Evolutionary conservation across 2,113 vertebrate species (phyloP).

Genomic region (Stercorarius parasiticus): DNA sequence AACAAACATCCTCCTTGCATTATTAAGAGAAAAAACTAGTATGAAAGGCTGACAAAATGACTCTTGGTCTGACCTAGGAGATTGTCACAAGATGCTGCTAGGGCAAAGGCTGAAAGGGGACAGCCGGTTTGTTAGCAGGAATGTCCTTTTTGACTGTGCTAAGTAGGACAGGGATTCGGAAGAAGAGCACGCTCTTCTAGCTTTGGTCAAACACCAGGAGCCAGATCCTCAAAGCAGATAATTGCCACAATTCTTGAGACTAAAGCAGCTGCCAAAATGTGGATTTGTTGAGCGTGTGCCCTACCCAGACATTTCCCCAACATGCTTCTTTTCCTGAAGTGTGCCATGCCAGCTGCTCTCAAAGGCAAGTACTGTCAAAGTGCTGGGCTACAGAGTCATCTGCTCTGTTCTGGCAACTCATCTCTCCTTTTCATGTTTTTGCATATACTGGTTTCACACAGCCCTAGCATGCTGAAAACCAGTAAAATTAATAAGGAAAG

Average conservation of each 20-base stretch:
- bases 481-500: slow-evolving; percentile 36
- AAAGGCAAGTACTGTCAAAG: background rate
- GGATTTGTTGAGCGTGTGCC: background rate
- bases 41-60: background rate
- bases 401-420: background rate
- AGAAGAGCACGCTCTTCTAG: background rate
- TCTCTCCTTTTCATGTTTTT: slow-evolving; percentile 24
- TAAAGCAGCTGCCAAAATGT: background rate
- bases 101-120: background rate
- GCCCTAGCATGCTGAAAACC: background rate
- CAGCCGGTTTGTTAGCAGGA: background rate
- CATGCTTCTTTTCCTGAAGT: background rate
- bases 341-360: background rate
- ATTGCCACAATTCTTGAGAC: background rate
- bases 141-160: background rate
- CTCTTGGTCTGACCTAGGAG: background rate
- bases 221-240: background rate
- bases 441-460: slow-evolving; percentile 49
- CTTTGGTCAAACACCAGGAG: background rate
- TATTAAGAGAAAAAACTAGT: background rate
- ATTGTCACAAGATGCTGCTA: background rate
- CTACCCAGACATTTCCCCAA: background rate
- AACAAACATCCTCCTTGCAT: background rate
- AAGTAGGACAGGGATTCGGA: background rate
- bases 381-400: background rate